Evolutionary conservation across 92 coral and sea anemone genomes (phyloP).

Genomic region (Phenganax marumi): DNA sequence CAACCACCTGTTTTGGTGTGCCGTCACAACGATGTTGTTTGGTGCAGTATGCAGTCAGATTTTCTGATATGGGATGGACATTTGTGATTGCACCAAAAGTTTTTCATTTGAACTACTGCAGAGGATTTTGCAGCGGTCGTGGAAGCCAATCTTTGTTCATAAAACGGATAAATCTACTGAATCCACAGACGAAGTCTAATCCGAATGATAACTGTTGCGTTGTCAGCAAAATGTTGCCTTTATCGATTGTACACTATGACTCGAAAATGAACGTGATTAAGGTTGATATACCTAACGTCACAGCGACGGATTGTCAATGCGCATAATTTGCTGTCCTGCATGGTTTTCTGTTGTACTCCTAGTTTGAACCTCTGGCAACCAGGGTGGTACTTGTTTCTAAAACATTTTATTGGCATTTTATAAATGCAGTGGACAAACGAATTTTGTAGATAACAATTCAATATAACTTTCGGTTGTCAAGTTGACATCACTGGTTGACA

Average conservation of each 20-base stretch:
- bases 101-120: constrained; percentile 1
- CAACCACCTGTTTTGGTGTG: neutral
- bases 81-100: neutral
- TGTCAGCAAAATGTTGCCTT: neutral
- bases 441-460: no score
- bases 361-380: no score
- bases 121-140: neutral
- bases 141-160: neutral
- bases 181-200: neutral
- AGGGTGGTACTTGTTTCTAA: no score
- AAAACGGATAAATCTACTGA: neutral
- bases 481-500: no score
- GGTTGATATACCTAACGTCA: neutral
- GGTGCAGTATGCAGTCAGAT: neutral
- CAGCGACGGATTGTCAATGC: neutral
- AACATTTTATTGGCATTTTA: no score
- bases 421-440: no score
- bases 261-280: neutral
- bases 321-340: constrained; percentile 2
- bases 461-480: no score
- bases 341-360: neutral
- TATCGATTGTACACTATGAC: neutral
- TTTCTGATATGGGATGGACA: neutral
- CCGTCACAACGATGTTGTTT: neutral
- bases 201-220: constrained; percentile 12